Evolutionary conservation across 2,797 vertebrate genomes (phyloP), one percentile per base, ranked within the genome.

Genomic region (Morelia viridis): DNA sequence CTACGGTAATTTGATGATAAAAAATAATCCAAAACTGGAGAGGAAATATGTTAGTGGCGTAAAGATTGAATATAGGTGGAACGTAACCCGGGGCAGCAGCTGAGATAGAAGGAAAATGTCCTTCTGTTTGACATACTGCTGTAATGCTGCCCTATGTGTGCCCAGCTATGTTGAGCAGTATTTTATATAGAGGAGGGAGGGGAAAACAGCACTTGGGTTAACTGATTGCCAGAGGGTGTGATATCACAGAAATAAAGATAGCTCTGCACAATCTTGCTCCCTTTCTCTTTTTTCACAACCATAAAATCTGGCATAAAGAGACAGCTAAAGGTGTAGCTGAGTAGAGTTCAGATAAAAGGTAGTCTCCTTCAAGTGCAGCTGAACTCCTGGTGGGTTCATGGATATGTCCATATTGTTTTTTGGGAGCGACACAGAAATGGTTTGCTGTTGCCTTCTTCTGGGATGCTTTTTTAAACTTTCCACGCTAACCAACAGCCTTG

Each of bases 11-110:
- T 98, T 98, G 97, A 97, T 97, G 98, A 98, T 98, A 98, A 98
- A 98, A 98, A 98, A 97, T 98, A 98, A 97, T 98, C 98, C 98
- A 94, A 96, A 97, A 96, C 97, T 98, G 98, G 98, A 98, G 98
- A 98, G 98, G 98, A 98, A 99, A 98, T 98, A 98, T 98, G 98
- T 97, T 98, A 98, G 98, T 98, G 98, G 97, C 98, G 97, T 98
- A 98, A 97, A 97, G 95, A 97, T 97, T 97, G 97, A 96, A 97
- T 97, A 95, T 97, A 98, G 98, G 97, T 96, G 97, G 98, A 98
- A 97, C 97, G 97, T 98, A 97, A 98, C 98, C 98, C 95, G 96
- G 97, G 98, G 98, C 98, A 95, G 97, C 88, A 4, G 96, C 94
- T 92, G 95, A 96, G 95, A 93, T 93, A 96, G 95, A 97, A 96